Evolutionary conservation across 2,113 vertebrate genomes (phyloP).

Genomic region (Hiodon alosoides): DNA sequence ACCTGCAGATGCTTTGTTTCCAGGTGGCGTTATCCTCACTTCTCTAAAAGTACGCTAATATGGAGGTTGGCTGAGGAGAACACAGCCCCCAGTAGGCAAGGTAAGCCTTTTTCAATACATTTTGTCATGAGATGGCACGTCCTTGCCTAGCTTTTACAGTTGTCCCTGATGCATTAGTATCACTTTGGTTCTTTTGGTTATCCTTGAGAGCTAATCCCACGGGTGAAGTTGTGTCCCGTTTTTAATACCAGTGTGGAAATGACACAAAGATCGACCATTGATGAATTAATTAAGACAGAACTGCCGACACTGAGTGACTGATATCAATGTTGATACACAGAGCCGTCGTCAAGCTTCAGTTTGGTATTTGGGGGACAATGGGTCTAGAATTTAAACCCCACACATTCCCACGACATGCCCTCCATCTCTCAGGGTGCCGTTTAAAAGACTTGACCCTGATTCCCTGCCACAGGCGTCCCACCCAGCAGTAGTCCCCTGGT

Average conservation of each 20-base stretch:
- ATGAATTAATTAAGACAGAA: no score
- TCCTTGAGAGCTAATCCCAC: neutral
- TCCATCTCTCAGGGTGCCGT: neutral
- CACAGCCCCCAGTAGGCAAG: no score
- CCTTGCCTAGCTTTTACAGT: no score
- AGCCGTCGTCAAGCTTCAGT: neutral
- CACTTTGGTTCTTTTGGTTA: neutral
- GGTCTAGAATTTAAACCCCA: neutral
- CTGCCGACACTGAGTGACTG: neutral
- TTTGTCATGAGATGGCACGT: no score
- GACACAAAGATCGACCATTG: no score
- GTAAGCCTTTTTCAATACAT: no score
- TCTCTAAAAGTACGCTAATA: neutral
- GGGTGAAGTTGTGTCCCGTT: neutral
- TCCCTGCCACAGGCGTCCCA: conserved; percentile 7
- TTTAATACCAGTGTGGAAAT: no score
- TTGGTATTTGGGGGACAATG: neutral
- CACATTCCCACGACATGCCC: neutral
- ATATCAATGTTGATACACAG: neutral
- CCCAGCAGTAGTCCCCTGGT: conserved; percentile 34
- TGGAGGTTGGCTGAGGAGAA: no score
- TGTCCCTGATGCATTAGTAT: no score
- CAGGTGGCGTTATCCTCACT: conserved; percentile 40
- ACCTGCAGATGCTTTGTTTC: conserved; percentile 59
- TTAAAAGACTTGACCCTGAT: conserved; percentile 13